Conservation (phyloP, 2,797 vertebrate species). For the Tauraco hartlaubi region DNA sequence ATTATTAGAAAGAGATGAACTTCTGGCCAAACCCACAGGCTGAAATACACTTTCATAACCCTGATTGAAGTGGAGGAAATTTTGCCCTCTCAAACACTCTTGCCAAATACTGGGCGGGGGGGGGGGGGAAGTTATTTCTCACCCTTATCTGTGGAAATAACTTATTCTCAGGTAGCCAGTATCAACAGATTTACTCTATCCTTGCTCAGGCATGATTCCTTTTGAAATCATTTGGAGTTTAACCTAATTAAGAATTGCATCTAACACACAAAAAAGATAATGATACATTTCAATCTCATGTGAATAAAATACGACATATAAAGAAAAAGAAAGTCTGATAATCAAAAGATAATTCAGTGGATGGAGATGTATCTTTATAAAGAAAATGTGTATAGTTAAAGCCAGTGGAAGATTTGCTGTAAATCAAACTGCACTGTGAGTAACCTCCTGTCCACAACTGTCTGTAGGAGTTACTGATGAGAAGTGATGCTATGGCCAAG, state of each 20-base stretch:
- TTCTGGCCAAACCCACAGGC: not conserved
- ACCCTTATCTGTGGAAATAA: not conserved
- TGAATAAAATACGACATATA: not conserved
- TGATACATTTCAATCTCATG: not conserved
- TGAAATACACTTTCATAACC: not conserved
- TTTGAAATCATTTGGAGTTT: not conserved
- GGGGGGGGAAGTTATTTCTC: not conserved
- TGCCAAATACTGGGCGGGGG: not conserved
- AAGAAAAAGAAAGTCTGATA: not conserved
- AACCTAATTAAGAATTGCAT: not conserved
- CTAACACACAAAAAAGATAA: not conserved
- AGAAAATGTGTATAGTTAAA: not conserved
- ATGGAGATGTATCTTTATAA: not conserved
- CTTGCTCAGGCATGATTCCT: not conserved
- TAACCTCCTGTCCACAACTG: not conserved
- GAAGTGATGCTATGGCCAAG: not conserved
- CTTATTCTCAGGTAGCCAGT: not conserved
- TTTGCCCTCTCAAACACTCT: not conserved
- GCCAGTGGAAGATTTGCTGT: conserved; percentile 7
- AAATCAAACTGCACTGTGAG: not conserved
- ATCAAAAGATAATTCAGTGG: not conserved
- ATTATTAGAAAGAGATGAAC: not conserved
- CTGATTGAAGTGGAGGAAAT: not conserved
- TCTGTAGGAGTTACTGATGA: not conserved
- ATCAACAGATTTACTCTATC: not conserved